A percentile compares a stretch with the other conserved stretches of the same genome.
These are phyloP conservation scores for Anhinga rufa DNA, from an alignment of 2,113 vertebrate genomes.

Conservation along the genomic window DNA sequence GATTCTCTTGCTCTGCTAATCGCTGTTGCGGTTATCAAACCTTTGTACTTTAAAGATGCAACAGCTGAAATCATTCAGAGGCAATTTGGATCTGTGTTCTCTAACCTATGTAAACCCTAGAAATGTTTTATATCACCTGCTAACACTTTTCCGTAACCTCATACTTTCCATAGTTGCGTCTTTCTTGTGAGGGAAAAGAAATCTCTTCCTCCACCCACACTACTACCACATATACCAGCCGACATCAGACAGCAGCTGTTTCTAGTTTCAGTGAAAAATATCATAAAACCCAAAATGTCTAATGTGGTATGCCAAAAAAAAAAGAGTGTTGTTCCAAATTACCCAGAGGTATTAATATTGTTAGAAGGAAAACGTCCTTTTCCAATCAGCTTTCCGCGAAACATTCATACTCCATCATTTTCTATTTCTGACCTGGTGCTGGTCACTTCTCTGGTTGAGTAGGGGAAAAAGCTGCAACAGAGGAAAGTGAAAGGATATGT, in stretches of 20 bases:
- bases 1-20: neutral
- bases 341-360: conserved; percentile 33
- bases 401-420: neutral
- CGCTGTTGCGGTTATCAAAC: neutral
- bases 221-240: conserved; percentile 35
- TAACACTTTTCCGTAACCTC: conserved; percentile 25
- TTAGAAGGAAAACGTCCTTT: conserved; percentile 17
- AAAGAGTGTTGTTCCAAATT: conserved; percentile 27
- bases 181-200: conserved; percentile 45
- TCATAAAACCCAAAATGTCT: conserved; percentile 27
- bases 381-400: conserved; percentile 3
- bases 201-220: conserved; percentile 38
- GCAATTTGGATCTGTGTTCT: neutral
- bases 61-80: conserved; percentile 12
- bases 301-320: neutral
- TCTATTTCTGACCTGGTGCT: neutral
- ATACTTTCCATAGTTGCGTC: conserved; percentile 42
- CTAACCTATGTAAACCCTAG: conserved; percentile 3
- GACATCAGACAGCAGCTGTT: conserved; percentile 47
- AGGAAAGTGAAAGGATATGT: neutral
- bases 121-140: conserved; percentile 56
- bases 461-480: neutral
- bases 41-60: neutral
- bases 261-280: conserved; percentile 56
- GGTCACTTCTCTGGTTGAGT: neutral